phyloP scores from a whole-genome alignment of 2,797 vertebrate genomes.

The Esox masquinongy region DNA sequence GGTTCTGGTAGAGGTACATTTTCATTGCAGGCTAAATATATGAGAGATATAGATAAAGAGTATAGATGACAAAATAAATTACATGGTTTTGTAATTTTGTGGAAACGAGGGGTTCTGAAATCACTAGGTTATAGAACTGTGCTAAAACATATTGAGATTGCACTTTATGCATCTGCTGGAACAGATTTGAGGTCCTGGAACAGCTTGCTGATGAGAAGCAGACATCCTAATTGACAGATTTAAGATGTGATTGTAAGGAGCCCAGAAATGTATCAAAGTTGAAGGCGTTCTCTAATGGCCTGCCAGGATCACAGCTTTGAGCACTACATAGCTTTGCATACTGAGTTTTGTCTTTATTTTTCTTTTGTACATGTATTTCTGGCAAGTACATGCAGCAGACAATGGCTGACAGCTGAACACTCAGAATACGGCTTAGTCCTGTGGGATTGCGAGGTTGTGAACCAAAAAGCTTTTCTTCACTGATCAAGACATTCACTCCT shows the following conservation, averaged over 20 bases:
- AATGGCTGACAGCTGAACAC: not conserved
- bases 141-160: not conserved
- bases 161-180: not conserved
- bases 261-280: slow-evolving; percentile 15
- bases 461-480: not conserved
- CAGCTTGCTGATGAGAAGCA: slow-evolving; percentile 10
- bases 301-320: slow-evolving; percentile 33
- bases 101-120: not conserved
- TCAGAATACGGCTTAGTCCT: not conserved
- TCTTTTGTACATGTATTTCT: not conserved
- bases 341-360: slow-evolving; percentile 4
- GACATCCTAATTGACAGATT: slow-evolving; percentile 7
- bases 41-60: not conserved
- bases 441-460: not conserved
- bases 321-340: slow-evolving; percentile 20
- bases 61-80: not conserved
- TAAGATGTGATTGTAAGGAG: slow-evolving; percentile 21
- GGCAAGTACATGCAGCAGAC: not conserved
- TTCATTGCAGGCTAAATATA: not conserved
- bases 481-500: not conserved
- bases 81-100: not conserved
- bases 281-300: slow-evolving; percentile 10
- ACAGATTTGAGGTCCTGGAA: slow-evolving; percentile 18
- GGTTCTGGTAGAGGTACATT: not conserved
- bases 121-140: not conserved